Evolutionary conservation across 2,797 vertebrate genomes (phyloP), one percentile per base, ranked within the genome.

Genomic region (Lithobates pipiens): DNA sequence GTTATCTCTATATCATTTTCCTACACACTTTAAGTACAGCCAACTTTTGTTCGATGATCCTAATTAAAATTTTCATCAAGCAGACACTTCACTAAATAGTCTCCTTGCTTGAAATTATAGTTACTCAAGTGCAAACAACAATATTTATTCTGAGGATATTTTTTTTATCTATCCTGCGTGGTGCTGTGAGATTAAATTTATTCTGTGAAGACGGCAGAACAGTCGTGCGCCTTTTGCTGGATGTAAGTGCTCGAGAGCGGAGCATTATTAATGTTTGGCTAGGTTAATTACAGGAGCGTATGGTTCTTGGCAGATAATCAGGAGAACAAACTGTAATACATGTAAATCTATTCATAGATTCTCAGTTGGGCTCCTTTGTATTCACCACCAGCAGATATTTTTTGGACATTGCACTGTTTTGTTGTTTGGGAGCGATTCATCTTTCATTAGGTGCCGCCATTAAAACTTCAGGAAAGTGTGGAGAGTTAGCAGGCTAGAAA

Each of bases 311-410:
- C 57, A 67, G 27, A 76, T 76, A 83, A 83, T 83, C 71, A 42
- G 54, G 46, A 10, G 23, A 25, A 54, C 25, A 36, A 69, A 69
- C 27, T 16, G 34, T 83, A 76, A 83, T 83, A 34, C 67, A 68
- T 83, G 73, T 76, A 83, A 76, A 83, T 76, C 34, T 83, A 83
- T 83, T 76, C 81, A 83, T 76, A 29, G 63, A 50, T 34, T 76
- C 72, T 44, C 36, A 32, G 21, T 36, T 54, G 50, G 50, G 67
- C 57, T 76, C 10, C 23, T 74, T 50, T 61, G 16, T 54, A 29
- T 69, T 69, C 9, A 46, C 44, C 39, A 16, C 32, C 54, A 27
- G 61, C 74, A 23, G 34, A 57, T 23, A 50, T 74, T 34, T 82
- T 54, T 23, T n/a, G 9, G 39, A 21, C 57, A 34, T 27, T 68